Evolutionary conservation across 2,888 invertebrate genomes (phyloP), one percentile per base, ranked within the genome.

Genomic region (Aporophyla nigra): DNA sequence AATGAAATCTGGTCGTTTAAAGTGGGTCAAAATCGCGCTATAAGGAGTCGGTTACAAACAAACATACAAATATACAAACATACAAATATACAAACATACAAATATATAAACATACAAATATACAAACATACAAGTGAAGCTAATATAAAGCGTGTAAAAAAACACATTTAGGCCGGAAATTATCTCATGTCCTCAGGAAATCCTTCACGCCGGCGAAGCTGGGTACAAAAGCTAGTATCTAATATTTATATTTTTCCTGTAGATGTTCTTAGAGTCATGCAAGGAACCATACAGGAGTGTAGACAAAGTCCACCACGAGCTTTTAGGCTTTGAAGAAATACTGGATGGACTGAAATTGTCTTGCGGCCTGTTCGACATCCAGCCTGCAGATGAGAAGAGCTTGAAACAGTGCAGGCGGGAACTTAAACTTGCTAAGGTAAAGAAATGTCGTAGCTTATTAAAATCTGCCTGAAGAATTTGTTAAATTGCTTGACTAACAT

Each of bases 341-440:
- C 97, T 98, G 90, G 94, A 96, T 0, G 96, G 96, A 10, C 93
- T 99, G 27, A 97, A 97, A 51, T 98, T 98, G 59, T 98, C 99
- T 9, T 98, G 99, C 0, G 95, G 97, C 46, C 96, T 99, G 76
- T 99, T 99, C 92, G 99, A 99, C 91, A 98, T 99, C 62, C 97
- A 97, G 86, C 97, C 98, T 14, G 98, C 98, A 0, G 99, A 99
- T 90, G 98, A 98, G 88, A 98, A 98, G 89, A 97, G 98, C 85
- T 94, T 99, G 27, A 98, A 98, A 87, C 96, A 97, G 75, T 98
- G 98, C 76, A 97, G 98, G 62, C 98, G 97, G 82, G 99, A 99
- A 93, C 92, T 99, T 33, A 98, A 97, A 87, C 96, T 98, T 88
- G 90, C 97, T 21, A 99, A 99, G 94, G 98, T 98, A 90, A 54